Base-by-base conservation (phyloP, 2,797 vertebrate genomes). In the Alcedo quadribrachys region DNA sequence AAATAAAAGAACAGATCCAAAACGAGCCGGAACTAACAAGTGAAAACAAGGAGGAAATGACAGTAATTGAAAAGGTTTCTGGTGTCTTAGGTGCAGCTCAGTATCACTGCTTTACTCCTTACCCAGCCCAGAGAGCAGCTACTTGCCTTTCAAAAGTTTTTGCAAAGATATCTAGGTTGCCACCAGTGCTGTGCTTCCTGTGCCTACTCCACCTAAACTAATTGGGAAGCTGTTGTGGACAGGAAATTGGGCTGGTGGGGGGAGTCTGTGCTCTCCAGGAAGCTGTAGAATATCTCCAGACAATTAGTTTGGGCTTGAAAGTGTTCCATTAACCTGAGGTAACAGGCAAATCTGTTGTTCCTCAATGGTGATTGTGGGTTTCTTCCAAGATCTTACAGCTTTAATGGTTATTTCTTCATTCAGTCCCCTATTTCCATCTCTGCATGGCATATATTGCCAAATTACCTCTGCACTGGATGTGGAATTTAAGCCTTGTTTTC, bases 251-350 rank as follows among this genome's bases (percentile, higher is more conserved):
- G 53, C 28, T 81, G 67, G 25, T 35, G 10, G 27, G 60, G 50
- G 68, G 60, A 83, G 43, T 30, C 76, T 1, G 9, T 85, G 54
- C 75, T 60, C 55, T 87, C 85, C 69, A 60, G 70, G 81, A 87
- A 85, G 15, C 55, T 65, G 21, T 11, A 58, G 75, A 68, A 90
- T 89, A 80, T 60, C 76, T 83, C 60, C 55, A 60, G 84, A 81
- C 87, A 95, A 85, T 86, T 62, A 89, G 80, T 79, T 93, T 93
- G 65, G 79, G 51, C 84, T 85, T 81, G 53, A 69, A 89, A 91
- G 79, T 15, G 2, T 81, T 92, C 79, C 76, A 67, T 89, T 85
- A 90, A 79, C 62, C 81, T 63, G 76, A 89, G 65, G 76, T 35
- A 93, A 87, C 62, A 37, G 75, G 66, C 28, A 55, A 67, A 87